A percentile compares a stretch with the other conserved stretches of the same genome.
These are phyloP conservation scores for Rhagologus leucostigma DNA, from an alignment of 2,113 vertebrate genomes.

Conservation along the genomic window DNA sequence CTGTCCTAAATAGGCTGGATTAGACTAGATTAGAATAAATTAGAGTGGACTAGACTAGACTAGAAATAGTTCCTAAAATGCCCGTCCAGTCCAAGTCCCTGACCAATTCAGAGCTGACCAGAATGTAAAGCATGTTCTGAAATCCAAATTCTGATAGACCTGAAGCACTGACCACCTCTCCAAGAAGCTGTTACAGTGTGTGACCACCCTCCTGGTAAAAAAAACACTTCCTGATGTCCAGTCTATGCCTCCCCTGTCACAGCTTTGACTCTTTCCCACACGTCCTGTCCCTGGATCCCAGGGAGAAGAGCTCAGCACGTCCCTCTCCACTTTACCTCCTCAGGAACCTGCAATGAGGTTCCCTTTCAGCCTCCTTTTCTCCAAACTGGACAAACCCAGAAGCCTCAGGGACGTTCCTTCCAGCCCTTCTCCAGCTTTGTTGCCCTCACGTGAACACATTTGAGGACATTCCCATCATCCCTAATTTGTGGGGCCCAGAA, in stretches of 20 bases:
- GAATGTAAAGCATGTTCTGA: background rate
- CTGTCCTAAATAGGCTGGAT: background rate
- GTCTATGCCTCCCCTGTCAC: background rate
- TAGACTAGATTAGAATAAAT: background rate
- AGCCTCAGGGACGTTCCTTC: background rate
- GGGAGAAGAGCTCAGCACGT: background rate
- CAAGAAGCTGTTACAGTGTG: background rate
- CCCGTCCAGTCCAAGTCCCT: background rate
- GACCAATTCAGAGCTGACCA: background rate
- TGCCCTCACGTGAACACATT: background rate
- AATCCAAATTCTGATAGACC: background rate
- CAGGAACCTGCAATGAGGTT: background rate
- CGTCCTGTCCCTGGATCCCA: background rate
- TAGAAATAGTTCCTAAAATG: background rate
- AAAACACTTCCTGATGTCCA: background rate
- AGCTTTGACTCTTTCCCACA: background rate
- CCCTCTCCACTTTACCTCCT: background rate
- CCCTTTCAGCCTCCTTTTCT: background rate
- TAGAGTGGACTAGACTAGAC: no score
- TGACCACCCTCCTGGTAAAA: rapidly evolving
- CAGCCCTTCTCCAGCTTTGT: background rate
- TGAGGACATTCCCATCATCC: background rate
- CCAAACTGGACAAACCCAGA: background rate
- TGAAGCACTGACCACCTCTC: background rate
- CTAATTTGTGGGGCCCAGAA: background rate